Percentiles rank a stretch among this genome's conserved stretches.
These are phyloP conservation scores for Channallabes apus DNA, from an alignment of 2,797 vertebrate genomes.

Conservation along the genomic window DNA sequence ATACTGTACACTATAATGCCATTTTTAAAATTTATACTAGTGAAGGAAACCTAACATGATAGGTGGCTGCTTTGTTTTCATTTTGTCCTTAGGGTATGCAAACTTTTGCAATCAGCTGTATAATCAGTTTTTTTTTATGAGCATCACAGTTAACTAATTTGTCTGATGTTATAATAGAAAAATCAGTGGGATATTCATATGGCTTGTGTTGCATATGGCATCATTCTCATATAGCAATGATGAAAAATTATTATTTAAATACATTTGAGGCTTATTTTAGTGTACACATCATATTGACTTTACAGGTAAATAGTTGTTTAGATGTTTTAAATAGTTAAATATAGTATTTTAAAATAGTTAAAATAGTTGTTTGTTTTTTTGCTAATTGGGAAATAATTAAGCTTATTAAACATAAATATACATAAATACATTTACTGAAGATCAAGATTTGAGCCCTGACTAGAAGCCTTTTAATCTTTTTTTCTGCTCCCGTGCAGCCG, in stretches of 20 bases:
- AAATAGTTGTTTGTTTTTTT: not conserved
- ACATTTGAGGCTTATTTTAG: not conserved
- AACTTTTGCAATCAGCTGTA: not conserved
- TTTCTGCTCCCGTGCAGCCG: slow-evolving; percentile 29
- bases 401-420: not conserved
- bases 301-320: not conserved
- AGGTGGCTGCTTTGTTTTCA: not conserved
- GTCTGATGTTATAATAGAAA: not conserved
- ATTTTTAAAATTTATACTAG: not conserved
- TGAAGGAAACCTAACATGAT: not conserved
- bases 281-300: not conserved
- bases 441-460: not conserved
- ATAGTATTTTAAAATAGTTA: no score
- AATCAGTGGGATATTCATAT: not conserved
- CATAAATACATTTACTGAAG: not conserved
- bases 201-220: not conserved
- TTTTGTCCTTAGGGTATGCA: not conserved
- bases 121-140: not conserved
- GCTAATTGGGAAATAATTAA: not conserved
- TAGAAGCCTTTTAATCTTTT: slow-evolving; percentile 26
- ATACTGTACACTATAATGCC: no score
- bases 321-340: not conserved
- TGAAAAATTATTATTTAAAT: not conserved
- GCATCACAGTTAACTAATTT: not conserved
- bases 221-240: not conserved